Percentiles rank a stretch among this genome's conserved stretches.
Conservation (phyloP, 2,888 invertebrate species). For the Drosophila multiciliata region DNA sequence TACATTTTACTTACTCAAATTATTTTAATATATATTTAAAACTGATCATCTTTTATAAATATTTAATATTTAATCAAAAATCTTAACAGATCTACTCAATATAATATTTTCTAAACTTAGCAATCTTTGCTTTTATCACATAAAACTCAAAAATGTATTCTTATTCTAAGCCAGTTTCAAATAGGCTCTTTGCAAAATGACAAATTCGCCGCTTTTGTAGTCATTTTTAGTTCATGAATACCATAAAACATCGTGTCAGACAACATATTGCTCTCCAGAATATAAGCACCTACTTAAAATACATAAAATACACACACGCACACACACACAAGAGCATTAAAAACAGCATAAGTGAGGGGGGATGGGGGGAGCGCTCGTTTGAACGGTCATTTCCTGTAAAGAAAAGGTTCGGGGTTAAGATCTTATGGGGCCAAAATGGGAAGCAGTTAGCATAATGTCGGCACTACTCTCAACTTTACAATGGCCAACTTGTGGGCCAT, state of each 20-base stretch:
- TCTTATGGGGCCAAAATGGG: conserved; percentile 55
- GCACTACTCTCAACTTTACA: conserved; percentile 57
- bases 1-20: background rate
- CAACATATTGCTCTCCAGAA: conserved; percentile 45
- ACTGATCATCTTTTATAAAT: background rate
- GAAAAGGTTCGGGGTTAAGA: conserved; percentile 55
- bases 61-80: background rate
- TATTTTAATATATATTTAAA: background rate
- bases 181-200: conserved; percentile 16
- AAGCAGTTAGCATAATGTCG: conserved; percentile 68
- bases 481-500: conserved; percentile 77
- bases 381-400: conserved; percentile 66
- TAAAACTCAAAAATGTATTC: no score
- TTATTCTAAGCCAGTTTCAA: background rate
- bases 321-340: conserved; percentile 19
- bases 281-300: conserved; percentile 45
- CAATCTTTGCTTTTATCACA: background rate
- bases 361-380: conserved; percentile 23
- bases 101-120: background rate
- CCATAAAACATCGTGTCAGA: conserved; percentile 22
- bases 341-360: conserved; percentile 24
- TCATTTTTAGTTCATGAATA: conserved; percentile 57
- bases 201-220: conserved; percentile 32
- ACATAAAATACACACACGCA: conserved; percentile 38
- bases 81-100: background rate